Percentiles rank a stretch among this genome's conserved stretches.
phyloP scores from a whole-genome alignment of 2,888 invertebrate species.

The Hermaeophaga mercurialis region DNA sequence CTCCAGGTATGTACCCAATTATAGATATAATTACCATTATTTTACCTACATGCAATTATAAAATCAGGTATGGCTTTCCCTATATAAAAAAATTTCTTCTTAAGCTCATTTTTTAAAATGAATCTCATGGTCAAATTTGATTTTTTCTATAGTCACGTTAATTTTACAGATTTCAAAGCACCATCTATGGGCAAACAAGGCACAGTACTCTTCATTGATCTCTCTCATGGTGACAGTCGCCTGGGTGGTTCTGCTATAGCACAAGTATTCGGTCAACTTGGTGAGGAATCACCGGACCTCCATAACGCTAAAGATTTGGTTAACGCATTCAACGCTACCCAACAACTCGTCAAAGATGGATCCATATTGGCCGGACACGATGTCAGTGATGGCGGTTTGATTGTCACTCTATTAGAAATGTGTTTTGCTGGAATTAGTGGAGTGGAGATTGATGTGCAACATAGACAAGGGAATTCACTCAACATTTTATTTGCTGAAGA shows the following conservation, averaged over 20 bases:
- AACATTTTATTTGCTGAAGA: conserved; percentile 84
- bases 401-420: conserved; percentile 93
- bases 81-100: no score
- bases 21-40: no score
- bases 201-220: conserved; percentile 77
- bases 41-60: no score
- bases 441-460: conserved; percentile 67
- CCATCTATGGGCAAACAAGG: conserved; percentile 67
- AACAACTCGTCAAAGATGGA: conserved; percentile 76
- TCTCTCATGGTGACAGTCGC: conserved; percentile 74
- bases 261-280: conserved; percentile 77
- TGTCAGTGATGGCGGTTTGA: conserved; percentile 93
- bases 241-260: conserved; percentile 93
- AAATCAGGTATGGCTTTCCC: no score
- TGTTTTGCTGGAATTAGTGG: conserved; percentile 92
- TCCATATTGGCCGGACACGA: conserved; percentile 88
- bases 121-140: no score
- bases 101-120: no score
- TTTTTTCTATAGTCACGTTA: no score
- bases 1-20: conserved; percentile 12
- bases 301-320: conserved; percentile 71
- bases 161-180: conserved; percentile 79
- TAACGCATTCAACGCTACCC: conserved; percentile 82
- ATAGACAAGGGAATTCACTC: conserved; percentile 63
- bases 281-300: conserved; percentile 77